These are phyloP conservation scores for Hoplodrina ambigua DNA, from an alignment of 2,888 invertebrate species.

Conservation along the genomic window DNA sequence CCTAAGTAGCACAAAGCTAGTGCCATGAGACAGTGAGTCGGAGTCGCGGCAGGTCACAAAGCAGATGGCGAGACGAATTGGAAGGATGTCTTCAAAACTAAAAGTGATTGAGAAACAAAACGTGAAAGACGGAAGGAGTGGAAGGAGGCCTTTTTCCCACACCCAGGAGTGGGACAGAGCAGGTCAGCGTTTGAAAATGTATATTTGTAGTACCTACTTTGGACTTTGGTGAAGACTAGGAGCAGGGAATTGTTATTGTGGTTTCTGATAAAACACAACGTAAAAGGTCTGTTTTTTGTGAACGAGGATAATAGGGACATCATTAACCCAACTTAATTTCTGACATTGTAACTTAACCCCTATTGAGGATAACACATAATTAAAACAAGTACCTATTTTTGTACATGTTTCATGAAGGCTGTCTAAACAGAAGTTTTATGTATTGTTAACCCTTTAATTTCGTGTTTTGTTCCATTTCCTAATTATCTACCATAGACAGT, in stretches of 20 bases:
- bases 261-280: background rate
- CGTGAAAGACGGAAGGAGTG: too few relatives aligned
- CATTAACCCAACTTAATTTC: background rate
- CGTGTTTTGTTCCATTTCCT: slow-evolving; percentile 16
- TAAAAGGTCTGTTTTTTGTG: background rate
- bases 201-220: background rate
- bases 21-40: too few relatives aligned
- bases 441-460: slow-evolving; percentile 24
- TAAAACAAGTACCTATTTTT: slow-evolving; percentile 6
- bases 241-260: background rate
- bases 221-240: background rate
- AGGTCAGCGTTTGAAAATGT: too few relatives aligned
- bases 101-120: too few relatives aligned
- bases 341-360: slow-evolving; percentile 4
- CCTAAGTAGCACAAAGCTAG: too few relatives aligned
- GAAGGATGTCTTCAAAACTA: too few relatives aligned
- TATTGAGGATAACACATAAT: slow-evolving; percentile 24
- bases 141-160: too few relatives aligned
- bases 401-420: slow-evolving; percentile 14
- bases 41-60: too few relatives aligned
- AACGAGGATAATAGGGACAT: too few relatives aligned
- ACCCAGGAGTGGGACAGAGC: too few relatives aligned
- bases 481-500: slow-evolving; percentile 23
- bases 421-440: slow-evolving; percentile 9
- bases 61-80: too few relatives aligned